Evolutionary conservation across 2,113 vertebrate genomes (phyloP), one percentile per base, ranked within the genome.

Genomic region (Parus major): DNA sequence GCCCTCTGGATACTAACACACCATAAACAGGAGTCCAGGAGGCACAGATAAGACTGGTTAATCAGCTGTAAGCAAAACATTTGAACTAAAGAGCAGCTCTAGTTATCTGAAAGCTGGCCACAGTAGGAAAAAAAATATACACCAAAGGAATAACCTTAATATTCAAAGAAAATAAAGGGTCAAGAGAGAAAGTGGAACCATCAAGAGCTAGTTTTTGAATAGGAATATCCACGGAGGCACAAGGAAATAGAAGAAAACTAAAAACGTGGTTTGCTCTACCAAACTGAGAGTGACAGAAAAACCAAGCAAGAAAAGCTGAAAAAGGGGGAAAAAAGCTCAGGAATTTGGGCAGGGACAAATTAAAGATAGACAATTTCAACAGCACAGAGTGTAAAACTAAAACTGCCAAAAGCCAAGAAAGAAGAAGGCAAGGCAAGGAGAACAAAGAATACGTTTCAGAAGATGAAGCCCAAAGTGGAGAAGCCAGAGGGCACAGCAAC

Each of bases 371-470:
- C 5, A 1, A 70, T 85, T 93, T 93, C 84, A 95, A n/a, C 10
- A 88, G 59, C 61, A 84, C 16, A 50, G 53, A 75, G 25, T n/a
- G 52, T 79, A 86, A 90, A 97, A 95, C 33, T 56, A 90, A 92
- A 47, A 93, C 12, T 86, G 80, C 82, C 92, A 68, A 94, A 95
- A 65, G 65, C 86, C 73, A 90, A 82, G 56, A 71, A 96, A 47
- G 44, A 88, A 90, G 41, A 94, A 92, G 71, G 76, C 79, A 94
- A 92, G 71, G 76, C 79, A 93, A 83, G 29, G 21, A 90, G 77
- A 92, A 93, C 72, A 93, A 90, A 95, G 86, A 89, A 76, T n/a
- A 27, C n/a, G 39, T 66, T 91, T 75, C 73, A 92, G 81, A 91
- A 86, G 49, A 64, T 5, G 5, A 63, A 60, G 44, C 36, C 80